Conservation (phyloP, 2,888 invertebrate species). For the Teleiodes luculella region DNA sequence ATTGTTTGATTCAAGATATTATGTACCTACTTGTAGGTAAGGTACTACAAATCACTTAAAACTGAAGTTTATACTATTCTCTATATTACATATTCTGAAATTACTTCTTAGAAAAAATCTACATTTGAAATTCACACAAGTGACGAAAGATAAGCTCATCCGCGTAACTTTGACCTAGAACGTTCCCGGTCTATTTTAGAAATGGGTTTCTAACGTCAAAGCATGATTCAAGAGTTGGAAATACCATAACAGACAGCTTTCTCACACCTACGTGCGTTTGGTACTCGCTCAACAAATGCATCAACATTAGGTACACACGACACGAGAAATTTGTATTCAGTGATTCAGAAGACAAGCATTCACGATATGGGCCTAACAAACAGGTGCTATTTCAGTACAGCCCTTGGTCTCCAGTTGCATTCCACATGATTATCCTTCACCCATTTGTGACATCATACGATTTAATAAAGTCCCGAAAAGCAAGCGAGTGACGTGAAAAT, state of each 20-base stretch:
- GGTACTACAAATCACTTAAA: too few relatives aligned
- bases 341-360: slow-evolving; percentile 12
- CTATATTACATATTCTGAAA: too few relatives aligned
- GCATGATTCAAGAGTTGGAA: slow-evolving; percentile 4
- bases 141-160: not conserved
- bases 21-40: too few relatives aligned
- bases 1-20: too few relatives aligned
- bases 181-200: slow-evolving; percentile 4
- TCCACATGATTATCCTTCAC: slow-evolving; percentile 64
- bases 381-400: not conserved
- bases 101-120: too few relatives aligned
- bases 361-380: not conserved
- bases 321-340: not conserved
- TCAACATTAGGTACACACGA: not conserved
- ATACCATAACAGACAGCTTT: not conserved
- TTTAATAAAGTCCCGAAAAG: slow-evolving; percentile 52
- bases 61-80: too few relatives aligned
- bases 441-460: slow-evolving; percentile 54
- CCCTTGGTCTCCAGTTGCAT: slow-evolving; percentile 33
- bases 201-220: slow-evolving; percentile 2
- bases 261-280: slow-evolving; percentile 4
- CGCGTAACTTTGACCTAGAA: slow-evolving; percentile 9
- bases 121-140: not conserved
- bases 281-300: not conserved
- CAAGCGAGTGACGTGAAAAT: slow-evolving; percentile 67